Base-by-base conservation (phyloP, 2,797 vertebrate genomes). In the Sorex maritimensis region DNA sequence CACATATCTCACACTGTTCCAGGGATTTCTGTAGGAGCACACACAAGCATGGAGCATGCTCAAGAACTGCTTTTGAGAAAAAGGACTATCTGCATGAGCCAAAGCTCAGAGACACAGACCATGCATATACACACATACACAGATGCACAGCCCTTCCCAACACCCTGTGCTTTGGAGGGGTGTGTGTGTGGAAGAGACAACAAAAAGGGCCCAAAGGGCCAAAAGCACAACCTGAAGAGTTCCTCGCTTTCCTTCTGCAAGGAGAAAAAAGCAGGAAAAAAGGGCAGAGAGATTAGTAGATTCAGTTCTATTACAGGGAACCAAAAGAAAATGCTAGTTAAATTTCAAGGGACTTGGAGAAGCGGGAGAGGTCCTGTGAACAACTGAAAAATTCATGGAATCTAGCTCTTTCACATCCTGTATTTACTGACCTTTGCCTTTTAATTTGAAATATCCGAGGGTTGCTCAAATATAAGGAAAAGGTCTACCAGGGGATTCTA, bases 201-300 rank as follows among this genome's bases (percentile, higher is more conserved):
- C 58, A 94, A 58, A 93, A 95, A 89, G 84, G 85, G 75, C 86
- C 92, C 74, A 90, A 97, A 93, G 95, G 94, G 97, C 96, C 97
- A 93, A 63, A 95, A 52, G 87, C 97, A 97, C 98, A 98, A 99
- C 99, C 99, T 99, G 99, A 97, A 98, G 96, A 97, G 99, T 98
- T 98, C 98, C 98, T 98, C 97, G 98, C 97, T 98, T 98, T 98
- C 94, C 98, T 97, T 99, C 99, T 99, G 99, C 81, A 98, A 98
- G 97, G 94, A 94, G 96, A 97, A 92, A 97, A 96, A 94, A 96
- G 74, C 34, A 94, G 94, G 72, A 17, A 93, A 92, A 93, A 89
- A 85, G n/a, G 87, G 86, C 58, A 96, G 68, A 96, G 82, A 91
- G 68, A 93, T 97, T 96, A 96, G 94, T 94, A 97, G 98, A 98